These are phyloP conservation scores for Styela clava DNA, from an alignment of 23 tunicate species.

Conservation along the genomic window DNA sequence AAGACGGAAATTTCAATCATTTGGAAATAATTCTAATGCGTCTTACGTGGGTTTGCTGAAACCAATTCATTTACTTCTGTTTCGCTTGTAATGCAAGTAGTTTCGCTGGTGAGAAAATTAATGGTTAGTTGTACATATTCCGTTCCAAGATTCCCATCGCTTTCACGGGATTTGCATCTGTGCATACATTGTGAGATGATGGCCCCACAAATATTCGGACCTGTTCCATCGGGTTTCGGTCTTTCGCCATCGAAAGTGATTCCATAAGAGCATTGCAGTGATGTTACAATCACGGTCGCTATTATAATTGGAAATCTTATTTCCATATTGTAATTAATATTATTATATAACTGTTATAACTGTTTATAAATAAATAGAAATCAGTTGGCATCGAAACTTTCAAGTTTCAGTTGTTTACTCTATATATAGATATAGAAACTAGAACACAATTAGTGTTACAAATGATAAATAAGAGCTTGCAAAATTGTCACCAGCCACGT, in stretches of 20 bases:
- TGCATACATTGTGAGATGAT: not conserved
- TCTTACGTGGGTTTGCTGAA: constrained; percentile 5
- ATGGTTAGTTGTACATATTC: not conserved
- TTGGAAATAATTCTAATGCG: no score
- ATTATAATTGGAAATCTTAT: no score
- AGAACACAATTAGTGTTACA: no score
- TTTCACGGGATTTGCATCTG: not conserved
- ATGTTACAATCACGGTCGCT: no score
- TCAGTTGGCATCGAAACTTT: no score
- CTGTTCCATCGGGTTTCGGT: not conserved
- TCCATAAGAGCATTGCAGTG: no score
- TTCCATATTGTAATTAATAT: no score
- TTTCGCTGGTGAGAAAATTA: not conserved
- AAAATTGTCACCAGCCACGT: no score
- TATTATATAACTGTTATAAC: no score
- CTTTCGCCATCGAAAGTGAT: not conserved
- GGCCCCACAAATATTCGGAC: not conserved
- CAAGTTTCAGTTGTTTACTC: not conserved
- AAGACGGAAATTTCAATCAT: no score
- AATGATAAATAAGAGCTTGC: no score
- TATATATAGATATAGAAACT: not conserved
- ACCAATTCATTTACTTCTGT: not conserved
- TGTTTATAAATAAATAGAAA: no score
- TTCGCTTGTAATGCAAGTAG: not conserved
- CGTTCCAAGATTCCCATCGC: not conserved